These are phyloP conservation scores for Falco naumanni DNA, from an alignment of 2,797 vertebrate genomes.

Conservation along the genomic window DNA sequence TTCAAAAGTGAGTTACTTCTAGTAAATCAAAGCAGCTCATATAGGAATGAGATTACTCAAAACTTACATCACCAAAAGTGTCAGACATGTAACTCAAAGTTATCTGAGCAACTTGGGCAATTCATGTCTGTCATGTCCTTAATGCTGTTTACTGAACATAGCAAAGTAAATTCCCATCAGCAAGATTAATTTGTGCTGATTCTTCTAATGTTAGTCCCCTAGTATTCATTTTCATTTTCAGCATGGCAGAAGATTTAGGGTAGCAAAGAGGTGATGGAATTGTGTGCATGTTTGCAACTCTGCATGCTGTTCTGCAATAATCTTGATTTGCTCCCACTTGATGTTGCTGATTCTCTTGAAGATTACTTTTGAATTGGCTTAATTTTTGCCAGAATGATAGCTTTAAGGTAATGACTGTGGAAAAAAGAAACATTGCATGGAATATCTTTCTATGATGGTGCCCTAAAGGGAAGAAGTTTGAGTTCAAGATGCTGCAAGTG, in stretches of 20 bases:
- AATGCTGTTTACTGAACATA: background rate
- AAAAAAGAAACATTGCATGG: background rate
- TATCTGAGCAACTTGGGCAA: background rate
- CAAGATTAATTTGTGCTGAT: background rate
- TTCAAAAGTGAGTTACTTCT: background rate
- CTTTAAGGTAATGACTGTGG: background rate
- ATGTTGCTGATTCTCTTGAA: background rate
- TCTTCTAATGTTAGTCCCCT: background rate
- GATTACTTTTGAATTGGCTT: slow-evolving; percentile 4
- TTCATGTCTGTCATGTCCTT: background rate
- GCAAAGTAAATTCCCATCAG: background rate
- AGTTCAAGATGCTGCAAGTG: background rate
- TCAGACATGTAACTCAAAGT: background rate
- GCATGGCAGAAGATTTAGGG: background rate
- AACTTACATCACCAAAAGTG: background rate
- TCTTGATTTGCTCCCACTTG: background rate
- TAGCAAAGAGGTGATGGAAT: background rate
- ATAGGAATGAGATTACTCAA: background rate
- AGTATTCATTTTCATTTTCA: background rate
- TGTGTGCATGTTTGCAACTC: background rate
- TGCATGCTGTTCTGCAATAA: background rate
- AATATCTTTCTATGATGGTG: background rate
- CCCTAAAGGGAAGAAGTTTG: background rate
- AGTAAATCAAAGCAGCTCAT: background rate
- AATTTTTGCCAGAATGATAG: background rate